These are phyloP conservation scores for Pachycephala philippinensis DNA, from an alignment of 2,113 vertebrate genomes.

Conservation along the genomic window DNA sequence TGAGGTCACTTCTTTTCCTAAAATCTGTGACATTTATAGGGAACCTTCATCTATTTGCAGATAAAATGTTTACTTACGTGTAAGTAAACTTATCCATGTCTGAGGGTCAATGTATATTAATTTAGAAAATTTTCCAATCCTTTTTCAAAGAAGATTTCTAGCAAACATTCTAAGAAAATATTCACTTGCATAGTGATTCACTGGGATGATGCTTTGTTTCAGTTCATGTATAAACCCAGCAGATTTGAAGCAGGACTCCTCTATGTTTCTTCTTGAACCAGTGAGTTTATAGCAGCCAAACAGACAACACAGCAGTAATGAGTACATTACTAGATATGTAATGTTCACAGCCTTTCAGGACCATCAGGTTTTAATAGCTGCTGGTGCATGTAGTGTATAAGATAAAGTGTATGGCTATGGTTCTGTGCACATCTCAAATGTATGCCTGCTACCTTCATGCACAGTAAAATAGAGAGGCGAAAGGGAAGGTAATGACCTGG, in stretches of 20 bases:
- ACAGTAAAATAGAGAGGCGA: background rate
- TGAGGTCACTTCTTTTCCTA: background rate
- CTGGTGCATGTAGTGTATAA: background rate
- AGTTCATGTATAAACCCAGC: fast-evolving
- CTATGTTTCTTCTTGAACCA: background rate
- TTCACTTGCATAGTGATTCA: background rate
- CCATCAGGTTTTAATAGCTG: background rate
- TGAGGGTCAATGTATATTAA: background rate
- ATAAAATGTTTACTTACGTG: background rate
- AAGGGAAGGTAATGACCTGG: background rate
- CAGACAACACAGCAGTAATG: background rate
- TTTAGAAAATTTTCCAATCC: background rate
- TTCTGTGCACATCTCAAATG: background rate
- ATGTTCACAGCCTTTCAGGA: background rate
- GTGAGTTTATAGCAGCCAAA: background rate
- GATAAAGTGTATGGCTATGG: background rate
- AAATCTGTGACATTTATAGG: background rate
- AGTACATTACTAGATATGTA: background rate
- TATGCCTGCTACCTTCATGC: background rate
- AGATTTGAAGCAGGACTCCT: background rate
- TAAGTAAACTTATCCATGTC: background rate
- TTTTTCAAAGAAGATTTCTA: background rate
- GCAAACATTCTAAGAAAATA: background rate
- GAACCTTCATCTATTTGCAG: background rate
- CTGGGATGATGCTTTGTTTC: background rate